Base-by-base conservation (phyloP, 2,888 invertebrate genomes). In the Coremacera marginata region DNA sequence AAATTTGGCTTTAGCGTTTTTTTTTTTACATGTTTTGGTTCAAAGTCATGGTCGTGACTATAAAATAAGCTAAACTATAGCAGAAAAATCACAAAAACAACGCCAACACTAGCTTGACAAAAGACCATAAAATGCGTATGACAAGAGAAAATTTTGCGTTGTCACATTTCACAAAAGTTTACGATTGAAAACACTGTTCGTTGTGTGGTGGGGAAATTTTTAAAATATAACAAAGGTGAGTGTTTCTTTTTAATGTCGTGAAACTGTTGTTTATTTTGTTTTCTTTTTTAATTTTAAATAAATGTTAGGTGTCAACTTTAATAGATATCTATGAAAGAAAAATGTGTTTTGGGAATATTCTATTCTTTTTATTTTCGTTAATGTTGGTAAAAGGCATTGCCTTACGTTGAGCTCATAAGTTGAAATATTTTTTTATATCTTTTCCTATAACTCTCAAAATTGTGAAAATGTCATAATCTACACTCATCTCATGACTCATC, bases 1-100 rank as follows among this genome's bases (percentile, higher is more conserved):
- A 37, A 52, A 57, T 52, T 27, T 49, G 31, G 51, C 16, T 63
- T 51, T 25, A 49, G n/a, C 55, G n/a, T 55, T 51, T 31, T 19
- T 67, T 19, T 67, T 75, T 65, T 7, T 75, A 37, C 25, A 55
- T 62, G 55, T 67, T 52, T 70, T 55, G 67, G 70, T 78, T 78
- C 76, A 78, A 78, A 78, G 78, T 78, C 78, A 78, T 63, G 76
- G 74, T 65, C 76, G 70, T 68, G 72, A 72, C 72, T 57, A 70
- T 68, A 52, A 75, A 75, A 67, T 65, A 31, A 75, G 37, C 52
- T 34, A 37, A 75, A 67, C 5, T 55, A 27, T 31, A 16, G 37
- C 34, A 31, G 22, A 37, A 25, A 34, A 44, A 22, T 67, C 31
- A 67, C 14, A 7, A 67, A 7, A 67, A 67, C 11, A 44, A 44